phyloP scores from a whole-genome alignment of 1,140 invertebrate genomes.

The Tetragonula clypearis region DNA sequence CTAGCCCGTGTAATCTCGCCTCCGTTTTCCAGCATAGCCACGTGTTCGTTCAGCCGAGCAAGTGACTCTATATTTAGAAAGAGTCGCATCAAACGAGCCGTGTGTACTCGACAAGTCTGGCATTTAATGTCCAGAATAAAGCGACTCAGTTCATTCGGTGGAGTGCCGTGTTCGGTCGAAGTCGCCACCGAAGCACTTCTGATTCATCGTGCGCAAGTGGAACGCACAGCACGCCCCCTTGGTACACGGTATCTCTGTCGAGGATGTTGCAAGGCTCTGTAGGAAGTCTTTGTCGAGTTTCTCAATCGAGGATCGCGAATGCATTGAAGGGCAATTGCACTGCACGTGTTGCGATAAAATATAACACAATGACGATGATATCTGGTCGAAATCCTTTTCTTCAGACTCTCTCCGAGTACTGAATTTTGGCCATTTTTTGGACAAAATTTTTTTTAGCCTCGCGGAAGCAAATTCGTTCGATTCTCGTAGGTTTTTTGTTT shows the following conservation, averaged over 20 bases:
- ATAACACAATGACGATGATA: no score
- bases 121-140: conserved; percentile 8
- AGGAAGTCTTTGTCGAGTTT: no score
- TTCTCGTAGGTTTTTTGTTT: no score
- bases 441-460: no score
- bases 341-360: no score
- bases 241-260: background rate
- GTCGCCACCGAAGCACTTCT: background rate
- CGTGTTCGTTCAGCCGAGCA: conserved; percentile 6
- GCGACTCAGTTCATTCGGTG: background rate
- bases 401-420: no score
- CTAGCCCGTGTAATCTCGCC: conserved; percentile 28
- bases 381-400: no score
- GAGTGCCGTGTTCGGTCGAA: background rate
- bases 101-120: conserved; percentile 15
- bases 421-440: no score
- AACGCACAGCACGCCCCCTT: background rate
- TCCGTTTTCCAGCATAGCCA: background rate
- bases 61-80: conserved; percentile 46
- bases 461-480: no score
- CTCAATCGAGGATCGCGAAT: no score
- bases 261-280: background rate
- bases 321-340: no score
- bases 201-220: conserved; percentile 7
- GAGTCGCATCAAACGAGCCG: conserved; percentile 3